Conservation (phyloP, 2,113 vertebrate genomes). For the Lycocorax pyrrhopterus region DNA sequence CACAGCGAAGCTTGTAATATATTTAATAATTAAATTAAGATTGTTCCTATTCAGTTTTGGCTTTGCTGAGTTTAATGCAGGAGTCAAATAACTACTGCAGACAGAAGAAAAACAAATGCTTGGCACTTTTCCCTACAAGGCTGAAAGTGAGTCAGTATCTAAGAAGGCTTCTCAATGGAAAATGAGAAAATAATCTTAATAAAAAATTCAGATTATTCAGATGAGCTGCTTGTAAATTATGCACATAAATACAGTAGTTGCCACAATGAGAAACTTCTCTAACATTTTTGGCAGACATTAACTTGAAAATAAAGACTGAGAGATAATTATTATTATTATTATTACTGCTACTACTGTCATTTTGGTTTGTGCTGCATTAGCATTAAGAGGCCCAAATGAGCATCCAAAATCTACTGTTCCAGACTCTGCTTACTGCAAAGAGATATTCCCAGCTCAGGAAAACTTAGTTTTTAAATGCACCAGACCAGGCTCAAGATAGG, state of each 20-base stretch:
- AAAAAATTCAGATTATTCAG: constrained; percentile 58
- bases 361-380: constrained; percentile 16
- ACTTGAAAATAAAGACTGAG: constrained; percentile 41
- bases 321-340: constrained; percentile 48
- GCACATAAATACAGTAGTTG: constrained; percentile 21
- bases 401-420: not conserved
- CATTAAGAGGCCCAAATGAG: not conserved
- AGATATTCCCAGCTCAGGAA: not conserved
- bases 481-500: not conserved
- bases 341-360: constrained; percentile 10
- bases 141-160: constrained; percentile 48
- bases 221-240: constrained; percentile 48
- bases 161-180: constrained; percentile 44
- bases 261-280: constrained; percentile 56
- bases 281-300: constrained; percentile 52
- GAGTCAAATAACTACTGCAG: constrained; percentile 53
- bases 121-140: constrained; percentile 15
- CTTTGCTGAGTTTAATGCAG: constrained; percentile 32
- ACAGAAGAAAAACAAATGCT: constrained; percentile 51
- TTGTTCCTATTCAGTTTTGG: constrained; percentile 34
- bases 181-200: constrained; percentile 59
- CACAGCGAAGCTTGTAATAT: constrained; percentile 1
- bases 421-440: not conserved
- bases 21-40: constrained; percentile 49
- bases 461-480: not conserved